A percentile compares a stretch with the other conserved stretches of the same genome.
Conservation (phyloP, 2,113 vertebrate species). For the Pimephales promelas region DNA sequence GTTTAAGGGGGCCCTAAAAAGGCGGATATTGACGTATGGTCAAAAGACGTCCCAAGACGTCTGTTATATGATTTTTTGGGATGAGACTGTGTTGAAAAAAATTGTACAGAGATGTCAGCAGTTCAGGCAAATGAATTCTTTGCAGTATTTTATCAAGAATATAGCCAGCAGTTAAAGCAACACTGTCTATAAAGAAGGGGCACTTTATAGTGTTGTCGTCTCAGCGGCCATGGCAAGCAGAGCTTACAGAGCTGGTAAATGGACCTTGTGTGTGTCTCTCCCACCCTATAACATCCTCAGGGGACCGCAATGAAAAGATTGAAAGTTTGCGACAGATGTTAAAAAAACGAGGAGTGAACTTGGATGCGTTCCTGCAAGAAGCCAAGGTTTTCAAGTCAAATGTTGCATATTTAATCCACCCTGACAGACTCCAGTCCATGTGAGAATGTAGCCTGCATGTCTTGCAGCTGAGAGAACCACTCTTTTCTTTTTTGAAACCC, state of each 20-base stretch:
- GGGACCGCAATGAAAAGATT: slow-evolving; percentile 60
- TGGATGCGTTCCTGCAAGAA: slow-evolving; percentile 63
- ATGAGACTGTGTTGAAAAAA: too few relatives aligned
- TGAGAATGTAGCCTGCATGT: slow-evolving; percentile 31
- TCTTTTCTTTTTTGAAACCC: slow-evolving; percentile 21
- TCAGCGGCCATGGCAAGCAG: slow-evolving; percentile 55
- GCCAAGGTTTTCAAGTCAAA: slow-evolving; percentile 59
- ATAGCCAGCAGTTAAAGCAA: slow-evolving; percentile 47
- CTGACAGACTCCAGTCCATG: slow-evolving; percentile 51
- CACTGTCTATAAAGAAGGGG: slow-evolving; percentile 56
- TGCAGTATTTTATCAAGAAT: slow-evolving; percentile 4
- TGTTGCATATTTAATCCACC: slow-evolving; percentile 71
- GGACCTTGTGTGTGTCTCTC: slow-evolving; percentile 15
- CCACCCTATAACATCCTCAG: slow-evolving; percentile 46
- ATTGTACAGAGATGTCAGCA: background rate
- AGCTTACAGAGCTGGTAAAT: slow-evolving; percentile 35
- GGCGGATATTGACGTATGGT: too few relatives aligned
- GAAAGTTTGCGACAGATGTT: slow-evolving; percentile 66
- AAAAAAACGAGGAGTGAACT: slow-evolving; percentile 59
- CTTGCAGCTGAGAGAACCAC: slow-evolving; percentile 20
- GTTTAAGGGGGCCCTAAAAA: too few relatives aligned
- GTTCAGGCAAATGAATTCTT: background rate
- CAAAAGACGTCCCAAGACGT: too few relatives aligned
- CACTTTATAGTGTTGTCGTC: slow-evolving; percentile 49
- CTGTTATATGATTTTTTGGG: too few relatives aligned